These are phyloP conservation scores for Aradus depressus DNA, from an alignment of 2,888 invertebrate genomes.

Conservation along the genomic window DNA sequence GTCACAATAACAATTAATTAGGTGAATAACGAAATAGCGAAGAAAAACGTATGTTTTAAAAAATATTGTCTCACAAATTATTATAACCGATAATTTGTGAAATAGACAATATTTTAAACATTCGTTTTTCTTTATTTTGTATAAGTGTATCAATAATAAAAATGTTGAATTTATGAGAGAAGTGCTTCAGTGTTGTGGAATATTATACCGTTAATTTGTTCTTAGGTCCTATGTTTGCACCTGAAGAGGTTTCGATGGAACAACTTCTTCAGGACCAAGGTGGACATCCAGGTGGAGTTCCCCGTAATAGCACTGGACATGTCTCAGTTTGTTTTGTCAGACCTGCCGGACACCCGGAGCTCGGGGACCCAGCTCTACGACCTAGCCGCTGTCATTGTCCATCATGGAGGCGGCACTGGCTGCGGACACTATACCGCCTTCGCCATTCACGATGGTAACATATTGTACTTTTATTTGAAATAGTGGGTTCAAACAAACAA, in stretches of 20 bases:
- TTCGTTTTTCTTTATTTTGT: too few species aligned
- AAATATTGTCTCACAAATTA: too few species aligned
- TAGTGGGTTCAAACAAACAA: neutral
- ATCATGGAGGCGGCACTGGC: constrained; percentile 72
- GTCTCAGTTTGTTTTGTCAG: constrained; percentile 59
- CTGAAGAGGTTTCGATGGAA: constrained; percentile 76
- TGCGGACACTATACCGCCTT: constrained; percentile 80
- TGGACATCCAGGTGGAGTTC: constrained; percentile 66
- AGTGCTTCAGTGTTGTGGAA: too few species aligned
- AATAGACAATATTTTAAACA: too few species aligned
- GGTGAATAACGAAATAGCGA: too few species aligned
- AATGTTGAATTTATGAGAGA: too few species aligned
- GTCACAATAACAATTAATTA: too few species aligned
- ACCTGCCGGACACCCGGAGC: constrained; percentile 53
- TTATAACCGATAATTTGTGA: too few species aligned
- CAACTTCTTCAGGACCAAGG: constrained; percentile 64
- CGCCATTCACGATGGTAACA: constrained; percentile 54
- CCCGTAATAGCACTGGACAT: constrained; percentile 65
- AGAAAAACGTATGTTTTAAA: too few species aligned
- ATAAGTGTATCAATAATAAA: too few species aligned
- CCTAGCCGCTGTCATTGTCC: constrained; percentile 68
- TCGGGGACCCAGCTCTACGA: constrained; percentile 60
- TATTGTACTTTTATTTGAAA: neutral
- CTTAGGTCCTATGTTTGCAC: constrained; percentile 63
- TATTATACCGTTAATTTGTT: constrained; percentile 20